These are phyloP conservation scores for Nemotelus pantherinus DNA, from an alignment of 2,888 invertebrate genomes.

Conservation along the genomic window DNA sequence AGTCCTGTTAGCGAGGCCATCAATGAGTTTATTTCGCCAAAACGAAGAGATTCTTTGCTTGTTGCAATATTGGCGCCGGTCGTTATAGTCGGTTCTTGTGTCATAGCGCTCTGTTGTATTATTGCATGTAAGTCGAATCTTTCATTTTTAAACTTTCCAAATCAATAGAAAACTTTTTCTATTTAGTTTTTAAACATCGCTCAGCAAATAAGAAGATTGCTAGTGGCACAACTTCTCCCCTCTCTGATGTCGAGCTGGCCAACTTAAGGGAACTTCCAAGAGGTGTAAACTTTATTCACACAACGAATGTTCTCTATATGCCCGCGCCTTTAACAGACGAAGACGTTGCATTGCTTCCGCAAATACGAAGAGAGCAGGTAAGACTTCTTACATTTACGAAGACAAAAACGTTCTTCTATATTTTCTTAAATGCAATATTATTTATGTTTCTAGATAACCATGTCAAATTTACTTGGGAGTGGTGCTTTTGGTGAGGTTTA, in stretches of 20 bases:
- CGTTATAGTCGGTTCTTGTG: conserved; percentile 63
- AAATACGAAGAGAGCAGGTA: conserved; percentile 81
- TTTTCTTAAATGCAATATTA: no score
- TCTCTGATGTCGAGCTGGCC: conserved; percentile 85
- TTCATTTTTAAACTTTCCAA: background rate
- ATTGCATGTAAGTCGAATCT: conserved; percentile 56
- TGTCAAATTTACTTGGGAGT: conserved; percentile 90
- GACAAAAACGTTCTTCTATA: background rate
- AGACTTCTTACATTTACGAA: background rate
- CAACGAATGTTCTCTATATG: conserved; percentile 84
- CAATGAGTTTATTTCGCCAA: conserved; percentile 60
- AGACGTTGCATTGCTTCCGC: conserved; percentile 83
- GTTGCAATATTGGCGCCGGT: conserved; percentile 73
- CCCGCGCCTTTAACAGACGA: conserved; percentile 74
- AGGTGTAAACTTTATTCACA: conserved; percentile 77
- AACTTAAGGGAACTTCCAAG: conserved; percentile 83
- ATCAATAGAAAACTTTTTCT: background rate
- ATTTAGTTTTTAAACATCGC: conserved; percentile 72
- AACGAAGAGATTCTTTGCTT: conserved; percentile 66
- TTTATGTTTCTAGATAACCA: conserved; percentile 68
- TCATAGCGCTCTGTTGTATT: conserved; percentile 57
- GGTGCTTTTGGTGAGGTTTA: conserved; percentile 98
- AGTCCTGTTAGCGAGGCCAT: conserved; percentile 73
- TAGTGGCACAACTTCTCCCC: conserved; percentile 67
- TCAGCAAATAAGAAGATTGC: conserved; percentile 76